phyloP scores from a whole-genome alignment of 2,797 vertebrate species.

The Phalanger gymnotis region DNA sequence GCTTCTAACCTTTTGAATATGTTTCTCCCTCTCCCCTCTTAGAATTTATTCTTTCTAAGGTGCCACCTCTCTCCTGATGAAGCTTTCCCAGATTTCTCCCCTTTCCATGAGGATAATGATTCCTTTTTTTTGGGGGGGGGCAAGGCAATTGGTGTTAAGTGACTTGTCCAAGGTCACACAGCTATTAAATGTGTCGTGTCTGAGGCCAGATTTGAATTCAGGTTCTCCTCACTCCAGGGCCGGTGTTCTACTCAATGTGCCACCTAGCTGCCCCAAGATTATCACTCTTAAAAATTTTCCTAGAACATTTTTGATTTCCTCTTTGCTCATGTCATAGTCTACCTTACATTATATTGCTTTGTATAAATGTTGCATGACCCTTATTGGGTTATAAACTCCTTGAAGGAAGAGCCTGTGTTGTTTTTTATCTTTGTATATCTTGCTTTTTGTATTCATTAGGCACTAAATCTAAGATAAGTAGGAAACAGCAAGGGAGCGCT shows the following conservation, averaged over 20 bases:
- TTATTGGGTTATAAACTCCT: not conserved
- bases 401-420: not conserved
- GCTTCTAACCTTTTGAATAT: not conserved
- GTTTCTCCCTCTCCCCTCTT: not conserved
- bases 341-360: not conserved
- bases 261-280: too few relatives aligned
- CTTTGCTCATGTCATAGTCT: not conserved
- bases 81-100: not conserved
- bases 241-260: too few relatives aligned
- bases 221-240: too few relatives aligned
- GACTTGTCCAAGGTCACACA: too few relatives aligned
- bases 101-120: not conserved
- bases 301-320: not conserved
- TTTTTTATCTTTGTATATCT: not conserved
- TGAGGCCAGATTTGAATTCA: too few relatives aligned
- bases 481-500: not conserved
- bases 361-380: not conserved
- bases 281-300: not conserved
- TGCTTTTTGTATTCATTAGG: not conserved
- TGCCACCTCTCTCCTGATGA: not conserved
- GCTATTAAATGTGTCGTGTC: too few relatives aligned
- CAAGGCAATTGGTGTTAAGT: too few relatives aligned
- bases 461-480: not conserved
- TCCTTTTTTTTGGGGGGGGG: too few relatives aligned
- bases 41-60: not conserved